A percentile compares a stretch with the other conserved stretches of the same genome.
These are phyloP conservation scores for Pristionchus arcanus DNA, from an alignment of 2,888 invertebrate species.

Conservation along the genomic window DNA sequence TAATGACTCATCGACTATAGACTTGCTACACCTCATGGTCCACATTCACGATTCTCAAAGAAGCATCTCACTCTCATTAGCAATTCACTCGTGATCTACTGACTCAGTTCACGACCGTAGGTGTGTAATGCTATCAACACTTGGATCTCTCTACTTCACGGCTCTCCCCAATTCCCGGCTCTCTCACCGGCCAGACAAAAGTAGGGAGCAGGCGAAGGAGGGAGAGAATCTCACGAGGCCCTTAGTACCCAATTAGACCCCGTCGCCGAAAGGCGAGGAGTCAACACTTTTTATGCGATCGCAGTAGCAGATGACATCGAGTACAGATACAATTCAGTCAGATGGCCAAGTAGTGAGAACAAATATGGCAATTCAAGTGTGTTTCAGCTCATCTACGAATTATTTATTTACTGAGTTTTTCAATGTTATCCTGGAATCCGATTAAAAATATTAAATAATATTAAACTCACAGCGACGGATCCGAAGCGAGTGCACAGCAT, in stretches of 20 bases:
- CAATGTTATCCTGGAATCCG: too few relatives aligned
- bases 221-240: background rate
- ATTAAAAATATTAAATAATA: too few relatives aligned
- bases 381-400: too few relatives aligned
- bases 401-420: too few relatives aligned
- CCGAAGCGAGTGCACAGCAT: conserved; percentile 69
- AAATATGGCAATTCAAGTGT: too few relatives aligned
- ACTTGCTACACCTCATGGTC: background rate
- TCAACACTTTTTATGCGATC: background rate
- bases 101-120: background rate
- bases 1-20: background rate
- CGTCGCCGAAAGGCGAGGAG: background rate
- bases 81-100: background rate
- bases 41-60: background rate
- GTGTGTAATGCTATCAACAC: background rate
- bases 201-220: background rate
- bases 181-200: background rate
- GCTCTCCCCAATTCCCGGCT: background rate
- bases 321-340: background rate
- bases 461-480: conserved; percentile 20
- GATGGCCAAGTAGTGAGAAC: too few relatives aligned
- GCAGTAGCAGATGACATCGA: background rate
- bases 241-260: background rate
- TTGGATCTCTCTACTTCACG: background rate
- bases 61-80: background rate